Evolutionary conservation across 2,113 vertebrate species (phyloP), one percentile per base, ranked within the genome.

Genomic region (Sinocyclocheilus maitianheensis): DNA sequence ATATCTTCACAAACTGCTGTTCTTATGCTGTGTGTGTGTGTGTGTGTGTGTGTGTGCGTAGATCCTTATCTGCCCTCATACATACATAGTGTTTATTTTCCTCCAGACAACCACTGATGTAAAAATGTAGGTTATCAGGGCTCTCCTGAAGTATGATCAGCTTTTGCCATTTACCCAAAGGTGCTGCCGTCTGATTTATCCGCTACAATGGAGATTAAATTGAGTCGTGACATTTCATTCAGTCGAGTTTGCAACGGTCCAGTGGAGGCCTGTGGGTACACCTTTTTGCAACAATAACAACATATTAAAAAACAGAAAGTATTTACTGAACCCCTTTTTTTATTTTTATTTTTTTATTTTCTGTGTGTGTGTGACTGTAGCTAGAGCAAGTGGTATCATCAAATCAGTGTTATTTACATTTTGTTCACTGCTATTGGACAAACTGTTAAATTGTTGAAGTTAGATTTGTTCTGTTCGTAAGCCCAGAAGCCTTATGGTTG

Each of bases 181-280:
- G 89, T 91, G 86, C 85, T 86, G 40, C 53, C 20, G 34, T 82
- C 71, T 72, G 81, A 88, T 91, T 88, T 89, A 83, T 88, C 84
- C 81, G 76, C 88, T 84, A 72, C 63, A 72, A 58, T 85, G 87
- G 81, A 84, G 88, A 90, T 89, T 88, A 88, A 85, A 91, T 88
- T 86, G 87, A 89, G 87, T 88, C 76, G 40, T 90, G 91, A 89
- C 88, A 90, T 90, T 90, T 89, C 46, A 81, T 87, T 85, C 37
- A 43, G 65, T 69, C 14, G 80, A 53, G 78, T 83, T 90, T 76
- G 77, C 69, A 67, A 86, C 86, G 87, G 88, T 81, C 81, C 80
- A 72, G 48, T 82, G 87, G 60, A 80, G 46, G 65, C 43, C 51
- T 8, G 81, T 48, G 62, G 83, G 46, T 80, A 46, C 78, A 74